phyloP scores from a whole-genome alignment of 1,140 invertebrate genomes.

The Coenobita brevimanus region DNA sequence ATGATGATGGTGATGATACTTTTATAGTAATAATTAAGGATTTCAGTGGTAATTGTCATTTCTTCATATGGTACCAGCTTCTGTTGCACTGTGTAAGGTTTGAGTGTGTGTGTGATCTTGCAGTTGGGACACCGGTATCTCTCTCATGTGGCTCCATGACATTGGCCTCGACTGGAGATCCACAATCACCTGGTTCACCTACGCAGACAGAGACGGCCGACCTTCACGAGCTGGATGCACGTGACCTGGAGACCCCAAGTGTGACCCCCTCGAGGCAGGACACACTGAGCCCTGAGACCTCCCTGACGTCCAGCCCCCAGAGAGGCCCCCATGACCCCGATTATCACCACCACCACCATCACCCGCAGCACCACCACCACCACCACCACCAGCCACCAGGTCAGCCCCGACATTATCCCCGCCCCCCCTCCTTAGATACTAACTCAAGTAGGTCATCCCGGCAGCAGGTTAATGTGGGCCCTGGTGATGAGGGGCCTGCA shows the following conservation, averaged over 20 bases:
- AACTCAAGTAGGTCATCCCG: constrained; percentile 60
- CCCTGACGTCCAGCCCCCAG: constrained; percentile 71
- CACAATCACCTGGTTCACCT: constrained; percentile 69
- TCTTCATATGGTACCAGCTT: no score
- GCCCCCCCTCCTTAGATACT: constrained; percentile 60
- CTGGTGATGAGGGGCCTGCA: constrained; percentile 43
- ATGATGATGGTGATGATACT: no score
- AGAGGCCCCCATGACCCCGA: constrained; percentile 62
- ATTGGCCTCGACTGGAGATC: constrained; percentile 74
- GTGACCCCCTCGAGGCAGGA: constrained; percentile 69
- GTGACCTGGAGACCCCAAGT: constrained; percentile 67
- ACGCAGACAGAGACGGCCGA: constrained; percentile 70
- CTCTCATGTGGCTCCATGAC: constrained; percentile 80
- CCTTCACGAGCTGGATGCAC: constrained; percentile 69
- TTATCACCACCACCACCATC: constrained; percentile 55
- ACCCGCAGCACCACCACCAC: constrained; percentile 71
- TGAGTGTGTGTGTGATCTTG: constrained; percentile 11
- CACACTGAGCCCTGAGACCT: constrained; percentile 71
- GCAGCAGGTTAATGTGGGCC: constrained; percentile 47
- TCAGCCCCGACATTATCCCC: constrained; percentile 62
- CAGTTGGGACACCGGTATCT: constrained; percentile 74
- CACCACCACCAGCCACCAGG: constrained; percentile 71
- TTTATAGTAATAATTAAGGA: no score
- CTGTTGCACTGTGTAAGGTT: no score
- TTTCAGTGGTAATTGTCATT: no score